phyloP scores from a whole-genome alignment of 2,113 vertebrate genomes.

The Sander lucioperca region DNA sequence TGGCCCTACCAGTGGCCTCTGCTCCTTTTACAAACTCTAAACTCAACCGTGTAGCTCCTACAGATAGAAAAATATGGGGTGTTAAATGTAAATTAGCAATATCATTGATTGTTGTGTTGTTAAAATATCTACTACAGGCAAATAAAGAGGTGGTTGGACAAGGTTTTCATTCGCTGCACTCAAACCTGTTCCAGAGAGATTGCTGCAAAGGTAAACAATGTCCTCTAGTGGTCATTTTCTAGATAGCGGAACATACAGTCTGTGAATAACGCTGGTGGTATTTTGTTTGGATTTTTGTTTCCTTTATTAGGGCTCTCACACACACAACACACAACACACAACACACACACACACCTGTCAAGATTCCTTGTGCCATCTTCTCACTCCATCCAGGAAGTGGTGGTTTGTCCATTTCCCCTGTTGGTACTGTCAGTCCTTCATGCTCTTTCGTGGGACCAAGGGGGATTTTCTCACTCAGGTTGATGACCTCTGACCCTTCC shows the following conservation, averaged over 20 bases:
- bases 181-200: neutral
- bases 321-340: too few relatives aligned
- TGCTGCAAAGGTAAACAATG: conserved; percentile 26
- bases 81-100: neutral
- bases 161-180: neutral
- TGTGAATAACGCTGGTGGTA: neutral
- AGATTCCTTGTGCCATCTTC: conserved; percentile 92
- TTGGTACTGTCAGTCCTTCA: conserved; percentile 3
- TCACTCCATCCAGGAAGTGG: conserved; percentile 94
- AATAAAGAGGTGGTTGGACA: neutral
- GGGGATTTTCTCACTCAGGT: conserved; percentile 87
- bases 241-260: neutral
- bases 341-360: conserved; percentile 85
- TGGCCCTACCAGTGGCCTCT: conserved; percentile 91
- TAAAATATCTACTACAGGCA: neutral
- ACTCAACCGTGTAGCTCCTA: conserved; percentile 93
- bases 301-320: neutral
- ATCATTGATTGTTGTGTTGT: neutral
- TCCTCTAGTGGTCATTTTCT: conserved; percentile 55
- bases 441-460: conserved; percentile 76
- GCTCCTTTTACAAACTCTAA: conserved; percentile 91
- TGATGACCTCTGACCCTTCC: conserved; percentile 82
- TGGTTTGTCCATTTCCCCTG: conserved; percentile 76
- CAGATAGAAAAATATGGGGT: conserved; percentile 32
- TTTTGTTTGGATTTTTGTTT: neutral